Base-by-base conservation (phyloP, 1,140 invertebrate species). In the Heliconius nattereri region DNA sequence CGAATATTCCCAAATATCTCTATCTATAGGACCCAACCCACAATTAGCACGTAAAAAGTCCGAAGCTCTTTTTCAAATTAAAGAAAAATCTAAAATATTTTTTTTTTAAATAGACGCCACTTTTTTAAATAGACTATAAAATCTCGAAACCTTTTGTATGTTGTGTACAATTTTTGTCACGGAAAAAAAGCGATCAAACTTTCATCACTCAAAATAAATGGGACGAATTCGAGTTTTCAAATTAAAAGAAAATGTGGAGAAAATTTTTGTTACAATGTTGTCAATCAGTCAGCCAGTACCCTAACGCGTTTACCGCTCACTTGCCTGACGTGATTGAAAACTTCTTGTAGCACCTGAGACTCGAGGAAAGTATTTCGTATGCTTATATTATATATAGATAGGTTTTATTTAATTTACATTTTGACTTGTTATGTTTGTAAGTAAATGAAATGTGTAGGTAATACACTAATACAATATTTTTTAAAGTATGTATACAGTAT, bases 251-350 rank as follows among this genome's bases (percentile, higher is more conserved):
- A 88, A 87, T 71, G 54, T 54, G 78, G 26, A 75, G 78, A 75
- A 77, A 85, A 87, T 87, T 85, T 89, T 89, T 74, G 85, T 86
- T 87, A 91, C 90, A 91, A 89, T 90, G 89, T 90, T 91, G 88
- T 92, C 91, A 92, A 92, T 91, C 91, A 93, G 90, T 91, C 91
- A 93, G 90, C 90, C 90, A 89, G 81, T 83, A 85, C 83, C 85
- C 78, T 85, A 83, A 85, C 85, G 81, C 80, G 81, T 87, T 89
- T 86, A 84, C 85, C 87, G 79, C 81, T 85, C 84, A 85, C 87
- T 85, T 82, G 80, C 84, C 84, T 91, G 89, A 92, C 91, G 91
- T 92, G 90, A 93, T 93, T 92, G 90, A 90, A 92, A 93, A 91
- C 86, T 92, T 89, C 86, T 85, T 84, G 84, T 75, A 76, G 75